These are phyloP conservation scores for Sphecodes monilicornis DNA, from an alignment of 2,888 invertebrate genomes.

Conservation along the genomic window DNA sequence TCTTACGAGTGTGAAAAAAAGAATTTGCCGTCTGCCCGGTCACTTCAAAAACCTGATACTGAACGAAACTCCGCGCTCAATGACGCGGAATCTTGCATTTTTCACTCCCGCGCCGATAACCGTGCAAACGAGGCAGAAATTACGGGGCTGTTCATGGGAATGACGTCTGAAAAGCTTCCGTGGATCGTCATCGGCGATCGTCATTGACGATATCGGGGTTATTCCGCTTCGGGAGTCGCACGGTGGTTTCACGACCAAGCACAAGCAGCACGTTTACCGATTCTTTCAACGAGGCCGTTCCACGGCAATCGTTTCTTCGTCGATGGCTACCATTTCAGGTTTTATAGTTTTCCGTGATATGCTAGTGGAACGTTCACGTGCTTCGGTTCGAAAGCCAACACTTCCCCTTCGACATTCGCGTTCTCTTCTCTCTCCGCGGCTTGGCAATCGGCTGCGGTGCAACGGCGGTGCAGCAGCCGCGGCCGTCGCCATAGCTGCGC, in stretches of 20 bases:
- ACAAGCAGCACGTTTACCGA: slow-evolving; percentile 19
- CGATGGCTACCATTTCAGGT: slow-evolving; percentile 30
- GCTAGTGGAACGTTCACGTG: slow-evolving; percentile 61
- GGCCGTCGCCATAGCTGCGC: slow-evolving; percentile 1
- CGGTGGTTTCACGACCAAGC: slow-evolving; percentile 18
- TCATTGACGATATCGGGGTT: background rate
- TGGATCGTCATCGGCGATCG: slow-evolving; percentile 1
- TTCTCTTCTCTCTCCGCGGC: slow-evolving; percentile 52
- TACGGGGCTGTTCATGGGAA: background rate
- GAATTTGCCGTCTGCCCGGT: background rate
- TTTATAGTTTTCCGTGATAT: slow-evolving; percentile 45
- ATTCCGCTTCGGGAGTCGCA: background rate
- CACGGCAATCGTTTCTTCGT: slow-evolving; percentile 19
- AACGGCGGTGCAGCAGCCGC: background rate
- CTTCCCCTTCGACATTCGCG: slow-evolving; percentile 58
- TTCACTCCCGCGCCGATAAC: background rate
- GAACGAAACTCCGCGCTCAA: background rate
- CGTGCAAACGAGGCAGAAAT: background rate
- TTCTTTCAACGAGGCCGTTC: slow-evolving; percentile 39
- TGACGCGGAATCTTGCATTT: background rate
- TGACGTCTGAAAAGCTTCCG: slow-evolving; percentile 3
- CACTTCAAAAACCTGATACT: background rate
- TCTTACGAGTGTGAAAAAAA: background rate
- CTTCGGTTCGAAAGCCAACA: slow-evolving; percentile 57
- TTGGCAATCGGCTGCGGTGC: slow-evolving; percentile 18